phyloP scores from a whole-genome alignment of 2,113 vertebrate genomes.

The Tragulus kanchil region DNA sequence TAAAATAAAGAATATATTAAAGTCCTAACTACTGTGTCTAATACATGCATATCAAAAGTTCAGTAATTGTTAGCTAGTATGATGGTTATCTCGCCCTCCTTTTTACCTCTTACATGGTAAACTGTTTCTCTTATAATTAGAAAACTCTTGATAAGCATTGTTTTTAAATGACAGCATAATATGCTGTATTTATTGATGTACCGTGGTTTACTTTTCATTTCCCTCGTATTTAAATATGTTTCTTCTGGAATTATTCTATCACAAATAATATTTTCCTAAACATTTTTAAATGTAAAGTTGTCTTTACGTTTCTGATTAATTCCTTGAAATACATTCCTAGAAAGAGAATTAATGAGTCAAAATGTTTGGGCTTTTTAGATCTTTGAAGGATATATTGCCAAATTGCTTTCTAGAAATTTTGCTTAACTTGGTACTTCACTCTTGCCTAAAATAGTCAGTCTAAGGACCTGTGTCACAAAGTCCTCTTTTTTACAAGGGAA shows the following conservation, averaged over 20 bases:
- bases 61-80: background rate
- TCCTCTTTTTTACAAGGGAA: slow-evolving; percentile 1
- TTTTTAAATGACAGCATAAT: slow-evolving; percentile 16
- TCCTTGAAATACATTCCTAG: slow-evolving; percentile 23
- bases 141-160: background rate
- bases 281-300: background rate
- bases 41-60: background rate
- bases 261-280: background rate
- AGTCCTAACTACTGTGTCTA: background rate
- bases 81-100: background rate
- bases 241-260: background rate
- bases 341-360: background rate
- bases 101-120: background rate
- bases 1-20: slow-evolving; percentile 26
- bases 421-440: background rate
- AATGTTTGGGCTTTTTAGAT: background rate
- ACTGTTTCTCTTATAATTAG: background rate
- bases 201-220: background rate
- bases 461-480: background rate
- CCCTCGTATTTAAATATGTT: background rate
- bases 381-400: background rate
- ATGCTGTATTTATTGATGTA: background rate
- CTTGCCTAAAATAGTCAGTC: background rate
- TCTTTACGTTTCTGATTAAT: slow-evolving; percentile 24
- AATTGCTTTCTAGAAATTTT: slow-evolving; percentile 49